Conservation (phyloP, 2,888 invertebrate species). For the Antheraea yamamai region DNA sequence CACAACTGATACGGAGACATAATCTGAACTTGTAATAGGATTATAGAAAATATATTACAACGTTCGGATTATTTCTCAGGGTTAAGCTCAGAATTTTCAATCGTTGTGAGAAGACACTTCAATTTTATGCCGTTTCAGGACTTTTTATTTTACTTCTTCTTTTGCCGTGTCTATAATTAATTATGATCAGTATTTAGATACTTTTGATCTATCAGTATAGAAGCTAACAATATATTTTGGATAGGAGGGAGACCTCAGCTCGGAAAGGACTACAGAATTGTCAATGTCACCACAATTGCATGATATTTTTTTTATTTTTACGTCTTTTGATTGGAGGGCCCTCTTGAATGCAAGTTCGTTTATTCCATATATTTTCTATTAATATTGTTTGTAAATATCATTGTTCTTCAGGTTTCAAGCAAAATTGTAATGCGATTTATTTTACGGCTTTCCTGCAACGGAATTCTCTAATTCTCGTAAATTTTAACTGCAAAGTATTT, state of each 20-base stretch:
- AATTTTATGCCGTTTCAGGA: background rate
- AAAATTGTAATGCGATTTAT: background rate
- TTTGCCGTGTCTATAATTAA: background rate
- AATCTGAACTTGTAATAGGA: constrained; percentile 12
- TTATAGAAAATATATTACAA: background rate
- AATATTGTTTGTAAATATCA: too few relatives aligned
- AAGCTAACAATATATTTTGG: background rate
- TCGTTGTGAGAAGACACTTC: background rate
- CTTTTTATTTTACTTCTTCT: background rate
- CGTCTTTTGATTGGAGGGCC: background rate
- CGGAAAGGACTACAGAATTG: background rate
- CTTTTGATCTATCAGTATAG: background rate
- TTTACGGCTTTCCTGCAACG: background rate
- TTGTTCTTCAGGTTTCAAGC: too few relatives aligned
- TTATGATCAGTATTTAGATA: background rate
- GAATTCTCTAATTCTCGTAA: background rate
- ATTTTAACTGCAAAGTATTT: background rate
- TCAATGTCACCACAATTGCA: background rate
- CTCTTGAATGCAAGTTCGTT: background rate
- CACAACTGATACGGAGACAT: constrained; percentile 7
- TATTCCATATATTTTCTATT: background rate
- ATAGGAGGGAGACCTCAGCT: background rate
- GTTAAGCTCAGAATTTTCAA: background rate
- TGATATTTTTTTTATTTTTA: background rate
- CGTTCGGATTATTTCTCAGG: background rate